These are phyloP conservation scores for Tetraneura akinire DNA, from an alignment of 1,140 invertebrate genomes.

Conservation along the genomic window DNA sequence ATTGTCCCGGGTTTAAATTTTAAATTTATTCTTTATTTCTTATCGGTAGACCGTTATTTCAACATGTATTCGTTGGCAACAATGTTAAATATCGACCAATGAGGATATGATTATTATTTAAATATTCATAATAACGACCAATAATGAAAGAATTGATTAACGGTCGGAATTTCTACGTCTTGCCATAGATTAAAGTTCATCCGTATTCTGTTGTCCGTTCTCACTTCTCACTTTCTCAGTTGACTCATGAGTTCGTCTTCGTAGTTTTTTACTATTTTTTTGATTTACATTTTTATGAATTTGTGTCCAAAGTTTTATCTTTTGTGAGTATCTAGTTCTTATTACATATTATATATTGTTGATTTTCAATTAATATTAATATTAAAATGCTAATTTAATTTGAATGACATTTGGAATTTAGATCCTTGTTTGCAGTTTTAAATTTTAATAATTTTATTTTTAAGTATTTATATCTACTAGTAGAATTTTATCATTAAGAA, in stretches of 20 bases:
- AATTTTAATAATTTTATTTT: background rate
- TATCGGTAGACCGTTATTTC: background rate
- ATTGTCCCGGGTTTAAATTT: too few relatives aligned
- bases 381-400: background rate
- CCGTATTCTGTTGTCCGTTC: too few relatives aligned
- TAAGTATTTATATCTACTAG: background rate
- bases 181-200: too few relatives aligned
- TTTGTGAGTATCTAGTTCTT: background rate
- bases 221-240: background rate
- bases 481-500: background rate
- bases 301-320: background rate
- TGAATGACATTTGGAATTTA: background rate
- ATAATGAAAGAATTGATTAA: background rate
- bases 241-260: background rate
- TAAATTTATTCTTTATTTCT: too few relatives aligned
- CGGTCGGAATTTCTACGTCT: background rate
- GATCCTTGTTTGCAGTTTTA: background rate
- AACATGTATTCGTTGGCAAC: background rate
- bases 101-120: background rate
- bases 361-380: background rate
- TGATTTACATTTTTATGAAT: too few relatives aligned
- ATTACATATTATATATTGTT: too few relatives aligned
- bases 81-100: background rate
- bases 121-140: constrained; percentile 23
- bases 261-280: background rate